Base-by-base conservation (phyloP, 2,797 vertebrate genomes). In the Enteromius anoplus region DNA sequence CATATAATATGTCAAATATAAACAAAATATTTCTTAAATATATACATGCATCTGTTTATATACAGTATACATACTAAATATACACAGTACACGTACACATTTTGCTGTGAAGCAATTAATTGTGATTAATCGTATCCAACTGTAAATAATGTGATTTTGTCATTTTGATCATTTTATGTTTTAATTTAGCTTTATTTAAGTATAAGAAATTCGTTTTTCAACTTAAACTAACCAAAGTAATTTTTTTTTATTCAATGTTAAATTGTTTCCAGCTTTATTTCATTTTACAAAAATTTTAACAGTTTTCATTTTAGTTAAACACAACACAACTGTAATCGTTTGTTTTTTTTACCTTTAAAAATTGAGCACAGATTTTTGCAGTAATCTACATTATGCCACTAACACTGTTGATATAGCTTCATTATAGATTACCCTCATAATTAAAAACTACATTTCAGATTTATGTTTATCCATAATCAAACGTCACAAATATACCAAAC, bases 401-500 rank as follows among this genome's bases (percentile, higher is more conserved):
- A 12, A 51, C 0, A 5, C 49, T 55, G 71, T 55, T 75, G 26
- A 75, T 14, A 55, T 11, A 75, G 49, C 71, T 55, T 55, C 7
- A 9, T 37, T 55, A 62, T 6, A 29, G 60, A 62, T 15, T 29
- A 62, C 23, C 1, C 2, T 29, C 26, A 75, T 1, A 8, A 19
- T 11, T 9, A 55, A 21, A 47, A 71, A 71, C n/a, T 5, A 8
- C 29, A 49, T 7, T 23, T 14, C 8, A 76, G 21, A n/a, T 49
- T 42, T 34, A 34, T 4, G 19, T n/a, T 66, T 34, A n/a, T 45
- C 15, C 29, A 75, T 21, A 34, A 62, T 76, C 7, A 83, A 49
- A 40, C 6, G 77, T 79, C 45, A 84, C 65, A 15, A 78, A 55
- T 78, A 85, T 75, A 37, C 17, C 87, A 87, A 78, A 88, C 87